Evolutionary conservation across 1,140 invertebrate genomes (phyloP).

Genomic region (Campoletis sonorensis): DNA sequence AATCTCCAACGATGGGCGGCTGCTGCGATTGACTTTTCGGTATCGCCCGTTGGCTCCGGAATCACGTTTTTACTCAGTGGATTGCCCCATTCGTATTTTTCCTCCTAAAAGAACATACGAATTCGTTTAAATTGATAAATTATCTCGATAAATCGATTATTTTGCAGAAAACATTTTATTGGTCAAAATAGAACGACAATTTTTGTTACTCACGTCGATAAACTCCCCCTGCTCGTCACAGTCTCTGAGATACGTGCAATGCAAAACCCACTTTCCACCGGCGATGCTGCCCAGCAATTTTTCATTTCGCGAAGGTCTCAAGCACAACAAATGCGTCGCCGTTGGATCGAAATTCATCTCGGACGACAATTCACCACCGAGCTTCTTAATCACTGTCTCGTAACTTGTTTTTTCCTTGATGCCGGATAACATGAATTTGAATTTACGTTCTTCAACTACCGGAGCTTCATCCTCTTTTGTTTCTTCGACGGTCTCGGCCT

Average conservation of each 20-base stretch:
- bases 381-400: constrained; percentile 77
- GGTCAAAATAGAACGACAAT: neutral
- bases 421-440: constrained; percentile 72
- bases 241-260: constrained; percentile 85
- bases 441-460: constrained; percentile 24
- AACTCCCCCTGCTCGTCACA: constrained; percentile 81
- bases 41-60: constrained; percentile 70
- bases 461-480: constrained; percentile 3
- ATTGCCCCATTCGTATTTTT: constrained; percentile 87
- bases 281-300: constrained; percentile 90
- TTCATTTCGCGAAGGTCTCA: constrained; percentile 87
- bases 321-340: constrained; percentile 88
- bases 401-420: constrained; percentile 73
- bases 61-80: constrained; percentile 76
- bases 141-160: constrained; percentile 22
- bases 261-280: constrained; percentile 91
- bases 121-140: constrained; percentile 16
- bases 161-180: no score
- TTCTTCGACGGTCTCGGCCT: constrained; percentile 14
- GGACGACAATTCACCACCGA: constrained; percentile 84
- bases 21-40: constrained; percentile 76
- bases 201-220: constrained; percentile 78
- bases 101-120: constrained; percentile 79
- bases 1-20: constrained; percentile 83
- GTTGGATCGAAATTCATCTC: constrained; percentile 80